Evolutionary conservation across 1,140 invertebrate genomes (phyloP).

Genomic region (Mylabris phalerata): DNA sequence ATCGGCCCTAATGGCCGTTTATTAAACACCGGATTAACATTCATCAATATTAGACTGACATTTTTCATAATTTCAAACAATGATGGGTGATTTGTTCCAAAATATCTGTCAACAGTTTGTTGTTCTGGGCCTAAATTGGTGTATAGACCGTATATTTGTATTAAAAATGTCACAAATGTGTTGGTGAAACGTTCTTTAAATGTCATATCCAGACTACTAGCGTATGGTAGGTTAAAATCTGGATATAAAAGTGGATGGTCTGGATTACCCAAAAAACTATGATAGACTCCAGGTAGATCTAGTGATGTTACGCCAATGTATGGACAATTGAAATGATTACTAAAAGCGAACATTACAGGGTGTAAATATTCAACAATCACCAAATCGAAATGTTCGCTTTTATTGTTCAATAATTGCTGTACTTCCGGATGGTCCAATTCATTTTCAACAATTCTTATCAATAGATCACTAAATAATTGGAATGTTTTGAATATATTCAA

Average conservation of each 20-base stretch:
- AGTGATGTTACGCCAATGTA: slow-evolving; percentile 33
- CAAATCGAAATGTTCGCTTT: slow-evolving; percentile 38
- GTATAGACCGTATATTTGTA: too few species aligned
- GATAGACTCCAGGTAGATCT: slow-evolving; percentile 18
- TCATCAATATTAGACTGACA: slow-evolving; percentile 34
- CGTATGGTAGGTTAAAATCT: slow-evolving; percentile 24
- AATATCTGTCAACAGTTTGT: slow-evolving; percentile 26
- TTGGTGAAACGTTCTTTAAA: slow-evolving; percentile 24
- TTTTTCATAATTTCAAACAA: slow-evolving; percentile 26
- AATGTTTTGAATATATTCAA: slow-evolving; percentile 5
- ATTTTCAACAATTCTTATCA: slow-evolving; percentile 5
- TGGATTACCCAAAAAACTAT: slow-evolving; percentile 31
- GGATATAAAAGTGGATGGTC: slow-evolving; percentile 36
- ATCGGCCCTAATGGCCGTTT: neutral
- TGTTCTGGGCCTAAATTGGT: too few species aligned
- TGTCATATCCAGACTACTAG: slow-evolving; percentile 34
- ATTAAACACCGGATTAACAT: slow-evolving; percentile 29
- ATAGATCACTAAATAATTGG: slow-evolving; percentile 1
- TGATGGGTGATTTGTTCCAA: slow-evolving; percentile 30
- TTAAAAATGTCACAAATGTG: slow-evolving; percentile 16
- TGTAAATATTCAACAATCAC: slow-evolving; percentile 34
- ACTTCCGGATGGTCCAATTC: slow-evolving; percentile 29
- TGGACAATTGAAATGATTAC: slow-evolving; percentile 35
- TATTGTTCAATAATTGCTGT: slow-evolving; percentile 31
- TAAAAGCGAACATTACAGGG: slow-evolving; percentile 29